Base-by-base conservation (phyloP, 2,888 invertebrate genomes). In the Drosophila vallismaia region DNA sequence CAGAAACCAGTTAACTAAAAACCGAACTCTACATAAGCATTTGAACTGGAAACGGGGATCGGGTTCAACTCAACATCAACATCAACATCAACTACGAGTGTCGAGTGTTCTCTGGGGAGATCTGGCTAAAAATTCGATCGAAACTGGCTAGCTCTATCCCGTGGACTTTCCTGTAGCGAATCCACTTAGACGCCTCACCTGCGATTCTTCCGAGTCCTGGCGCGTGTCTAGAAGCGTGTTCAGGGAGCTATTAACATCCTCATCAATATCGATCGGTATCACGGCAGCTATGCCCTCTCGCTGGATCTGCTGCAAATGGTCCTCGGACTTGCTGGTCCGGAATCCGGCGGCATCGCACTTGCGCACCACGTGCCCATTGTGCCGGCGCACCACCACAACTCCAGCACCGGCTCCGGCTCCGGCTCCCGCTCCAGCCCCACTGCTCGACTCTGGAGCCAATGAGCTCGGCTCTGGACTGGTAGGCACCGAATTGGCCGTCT, bases 231-330 rank as follows among this genome's bases (percentile, higher is more conserved):
- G 93, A 68, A 98, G 93, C 70, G 97, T 97, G 92, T 98, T 97
- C 71, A 98, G 93, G 74, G 98, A 98, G 91, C 97, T 97, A 89
- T 97, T 97, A 89, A 97, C 95, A 91, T 97, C 97, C 91, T 98
- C 98, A 91, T 97, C 98, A 90, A 97, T 95, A 87, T 98, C 97
- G 87, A 97, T 97, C 78, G 96, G 96, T 85, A 92, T 91, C 76
- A 97, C 97, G 72, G 97, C 95, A 88, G 96, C 96, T 92, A 97
- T 94, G 81, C 92, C 92, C 75, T 92, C 92, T 58, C 92, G 90
- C 77, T 92, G 92, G 71, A 91, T 88, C 74, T 94, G 94, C 92
- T 97, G 97, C 75, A 98, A 92, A 90, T 97, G 97, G 92, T 98
- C 97, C 92, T 98, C 98, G 9, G 97, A 97, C 88, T 97, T 94